Base-by-base conservation (phyloP, 1,140 invertebrate species). In the Hyles euphorbiae region DNA sequence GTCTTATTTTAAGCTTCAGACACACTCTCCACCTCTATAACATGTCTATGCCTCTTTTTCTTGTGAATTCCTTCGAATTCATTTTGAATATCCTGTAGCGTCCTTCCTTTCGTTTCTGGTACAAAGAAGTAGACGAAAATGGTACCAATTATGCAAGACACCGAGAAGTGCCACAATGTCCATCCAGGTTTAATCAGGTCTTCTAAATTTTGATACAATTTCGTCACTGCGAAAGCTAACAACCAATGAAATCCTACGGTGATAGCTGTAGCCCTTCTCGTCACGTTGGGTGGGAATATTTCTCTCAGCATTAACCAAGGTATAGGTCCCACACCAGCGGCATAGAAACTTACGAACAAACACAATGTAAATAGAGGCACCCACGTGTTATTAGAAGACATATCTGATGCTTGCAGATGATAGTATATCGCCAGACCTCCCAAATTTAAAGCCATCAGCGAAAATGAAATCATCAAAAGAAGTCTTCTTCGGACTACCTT, bases 21-120 rank as follows among this genome's bases (percentile, higher is more conserved):
- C 45, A 86, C 58, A 57, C 76, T 88, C 50, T 89, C 82, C 5
- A 90, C 80, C 74, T 90, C 84, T 51, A 89, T 89, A 2, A 89
- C 79, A 60, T 89, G 87, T 53, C 71, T 83, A 58, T 89, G 87
- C 34, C 67, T 81, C 61, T 73, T 83, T n/a, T 74, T 76, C 52
- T 78, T 86, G 52, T 81, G 82, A 32, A 87, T 87, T 3, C 88
- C 88, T 55, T 87, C 80, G 34, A 94, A 85, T 73, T 92, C 92
- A 43, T 83, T 84, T 59, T 93, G 92, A 56, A 97, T 96, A 74
- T 96, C 93, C 53, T 94, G 91, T 34, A 95, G 85, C 0, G 91
- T 92, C 74, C 94, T 94, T 1, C 92, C 93, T 80, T 95, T 95
- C 0, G 95, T 96, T 83, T 96, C 95, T 0, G 94, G 95, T 1